phyloP scores from a whole-genome alignment of 2,797 vertebrate species.

The Ptychobarbus kaznakovi region DNA sequence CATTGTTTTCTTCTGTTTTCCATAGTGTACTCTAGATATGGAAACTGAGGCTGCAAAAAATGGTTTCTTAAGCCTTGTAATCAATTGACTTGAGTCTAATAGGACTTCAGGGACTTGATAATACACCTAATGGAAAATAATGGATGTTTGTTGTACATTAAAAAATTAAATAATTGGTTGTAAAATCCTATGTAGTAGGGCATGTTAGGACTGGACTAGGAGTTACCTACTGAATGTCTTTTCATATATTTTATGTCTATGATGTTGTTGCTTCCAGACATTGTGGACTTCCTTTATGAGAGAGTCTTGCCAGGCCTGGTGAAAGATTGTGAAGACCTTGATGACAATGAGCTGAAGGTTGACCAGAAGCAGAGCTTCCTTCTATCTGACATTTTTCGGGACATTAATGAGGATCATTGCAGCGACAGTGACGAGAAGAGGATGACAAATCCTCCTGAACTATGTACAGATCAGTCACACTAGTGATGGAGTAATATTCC shows the following conservation, averaged over 20 bases:
- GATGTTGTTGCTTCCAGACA: slow-evolving; percentile 72
- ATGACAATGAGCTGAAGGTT: neutral
- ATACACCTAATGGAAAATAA: no score
- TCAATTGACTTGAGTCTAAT: neutral
- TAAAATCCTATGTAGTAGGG: neutral
- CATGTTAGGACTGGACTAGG: neutral
- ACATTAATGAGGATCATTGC: slow-evolving; percentile 27
- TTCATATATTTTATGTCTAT: neutral
- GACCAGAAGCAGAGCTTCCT: slow-evolving; percentile 48
- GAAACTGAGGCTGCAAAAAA: neutral
- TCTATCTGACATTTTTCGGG: slow-evolving; percentile 65
- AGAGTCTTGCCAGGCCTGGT: slow-evolving; percentile 75
- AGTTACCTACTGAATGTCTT: neutral
- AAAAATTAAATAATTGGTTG: neutral
- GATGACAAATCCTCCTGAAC: neutral
- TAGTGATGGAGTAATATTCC: neutral
- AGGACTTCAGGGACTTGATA: neutral
- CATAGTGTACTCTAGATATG: neutral
- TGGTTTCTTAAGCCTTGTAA: neutral
- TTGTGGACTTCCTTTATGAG: slow-evolving; percentile 79
- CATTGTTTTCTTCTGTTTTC: neutral
- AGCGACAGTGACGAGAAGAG: slow-evolving; percentile 26
- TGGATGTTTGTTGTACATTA: no score
- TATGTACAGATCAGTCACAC: neutral
- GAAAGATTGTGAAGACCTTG: neutral